Conservation (phyloP, 1,140 invertebrate genomes). For the Leptonema lineaticorne region DNA sequence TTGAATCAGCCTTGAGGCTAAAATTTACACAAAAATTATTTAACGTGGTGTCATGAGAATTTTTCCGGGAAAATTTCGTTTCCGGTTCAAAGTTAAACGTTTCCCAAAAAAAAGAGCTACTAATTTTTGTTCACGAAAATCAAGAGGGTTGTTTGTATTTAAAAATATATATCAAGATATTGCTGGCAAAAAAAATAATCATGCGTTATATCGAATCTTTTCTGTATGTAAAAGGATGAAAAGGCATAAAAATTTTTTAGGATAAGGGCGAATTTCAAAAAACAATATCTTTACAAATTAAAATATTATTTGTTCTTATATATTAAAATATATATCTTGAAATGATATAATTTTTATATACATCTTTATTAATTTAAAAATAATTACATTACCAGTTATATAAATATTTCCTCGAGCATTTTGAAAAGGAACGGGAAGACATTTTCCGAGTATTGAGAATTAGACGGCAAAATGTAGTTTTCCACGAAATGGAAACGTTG, state of each 20-base stretch:
- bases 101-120: background rate
- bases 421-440: background rate
- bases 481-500: conserved; percentile 3
- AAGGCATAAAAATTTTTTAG: conserved; percentile 7
- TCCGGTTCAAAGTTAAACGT: conserved; percentile 9
- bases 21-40: background rate
- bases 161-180: conserved; percentile 24
- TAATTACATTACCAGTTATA: too few species aligned
- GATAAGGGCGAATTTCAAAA: conserved; percentile 27
- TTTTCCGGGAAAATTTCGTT: conserved; percentile 11
- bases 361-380: too few species aligned
- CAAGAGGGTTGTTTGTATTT: conserved; percentile 22
- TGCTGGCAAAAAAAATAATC: too few species aligned
- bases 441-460: conserved; percentile 10
- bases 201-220: background rate
- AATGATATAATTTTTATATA: too few species aligned
- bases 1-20: background rate
- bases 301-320: conserved; percentile 10
- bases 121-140: conserved; percentile 15
- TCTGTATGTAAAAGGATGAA: conserved; percentile 21
- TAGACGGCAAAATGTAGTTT: background rate
- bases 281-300: too few species aligned
- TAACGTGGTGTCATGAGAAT: background rate
- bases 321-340: background rate
- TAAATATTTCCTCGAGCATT: too few species aligned